Base-by-base conservation (phyloP, 2,797 vertebrate species). In the Delichon dasypus region DNA sequence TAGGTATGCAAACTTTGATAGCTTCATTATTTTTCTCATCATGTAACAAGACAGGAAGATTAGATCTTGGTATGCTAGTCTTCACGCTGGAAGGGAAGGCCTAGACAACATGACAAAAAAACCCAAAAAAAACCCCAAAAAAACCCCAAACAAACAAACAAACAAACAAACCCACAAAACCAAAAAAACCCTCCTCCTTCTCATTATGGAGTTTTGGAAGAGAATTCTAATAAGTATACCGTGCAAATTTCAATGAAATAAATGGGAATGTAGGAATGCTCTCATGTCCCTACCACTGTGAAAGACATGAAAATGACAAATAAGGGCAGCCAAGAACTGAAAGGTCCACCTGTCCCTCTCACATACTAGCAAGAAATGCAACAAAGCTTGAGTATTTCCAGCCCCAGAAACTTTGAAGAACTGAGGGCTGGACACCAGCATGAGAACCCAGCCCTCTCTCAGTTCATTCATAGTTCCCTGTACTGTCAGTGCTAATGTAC, bases 231-330 rank as follows among this genome's bases (percentile, higher is more conserved):
- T 40, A 45, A 61, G 6, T 7, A 13, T 8, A 10, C 7, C 3
- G 23, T 5, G 9, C 13, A 84, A 54, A 71, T 67, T 53, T 57
- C 29, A 62, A 0, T 29, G 4, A 74, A 65, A 50, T 30, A 51
- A 29, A 44, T 9, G 18, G 50, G 50, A 7, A 67, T 18, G 6
- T 17, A 42, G 26, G 78, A 70, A 90, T 14, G 5, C 13, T 75
- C 2, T 50, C 10, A 5, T 3, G 19, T 47, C 7, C 11, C 23
- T n/a, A 25, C 18, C 0, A 0, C n/a, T 76, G n/a, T 53, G 44
- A 76, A 86, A 86, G 48, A 7, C 30, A 34, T 7, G 2, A 65
- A 53, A 5, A 4, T 27, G 27, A 44, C 18, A 81, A 77, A 30
- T 15, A 55, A 64, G 10, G 2, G 22, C 16, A 29, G 19, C 10